Conservation (phyloP, 2,888 invertebrate species). For the Resseliella maxima region DNA sequence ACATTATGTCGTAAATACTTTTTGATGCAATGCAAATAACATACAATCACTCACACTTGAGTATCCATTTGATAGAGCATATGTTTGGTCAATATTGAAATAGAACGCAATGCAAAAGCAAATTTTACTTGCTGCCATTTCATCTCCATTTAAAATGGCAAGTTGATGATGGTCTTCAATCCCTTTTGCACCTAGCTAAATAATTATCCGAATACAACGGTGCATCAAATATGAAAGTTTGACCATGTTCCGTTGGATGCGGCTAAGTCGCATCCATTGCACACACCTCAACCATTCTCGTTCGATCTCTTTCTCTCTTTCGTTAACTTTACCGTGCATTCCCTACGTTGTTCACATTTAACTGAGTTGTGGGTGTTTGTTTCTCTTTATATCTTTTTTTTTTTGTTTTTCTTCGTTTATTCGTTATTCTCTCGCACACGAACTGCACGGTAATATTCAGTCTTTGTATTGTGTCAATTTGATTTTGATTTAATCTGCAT, state of each 20-base stretch:
- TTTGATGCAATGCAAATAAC: neutral
- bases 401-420: neutral
- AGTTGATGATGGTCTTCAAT: conserved; percentile 25
- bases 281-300: neutral
- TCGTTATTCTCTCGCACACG: neutral
- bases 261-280: neutral
- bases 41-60: neutral
- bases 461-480: conserved; percentile 4
- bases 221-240: neutral
- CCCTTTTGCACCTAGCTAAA: conserved; percentile 13
- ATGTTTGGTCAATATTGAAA: neutral
- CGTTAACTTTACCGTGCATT: too few relatives aligned
- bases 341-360: neutral
- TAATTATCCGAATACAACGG: neutral
- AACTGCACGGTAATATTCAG: neutral
- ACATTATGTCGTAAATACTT: conserved; percentile 23
- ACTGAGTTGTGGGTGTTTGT: neutral
- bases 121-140: neutral
- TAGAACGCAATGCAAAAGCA: neutral
- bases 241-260: neutral
- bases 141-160: neutral
- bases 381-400: neutral
- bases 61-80: neutral
- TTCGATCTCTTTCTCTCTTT: too few relatives aligned
- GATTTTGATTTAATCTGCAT: conserved; percentile 45